Evolutionary conservation across 2,113 vertebrate genomes (phyloP).

Genomic region (Coptodon bakossiorum): DNA sequence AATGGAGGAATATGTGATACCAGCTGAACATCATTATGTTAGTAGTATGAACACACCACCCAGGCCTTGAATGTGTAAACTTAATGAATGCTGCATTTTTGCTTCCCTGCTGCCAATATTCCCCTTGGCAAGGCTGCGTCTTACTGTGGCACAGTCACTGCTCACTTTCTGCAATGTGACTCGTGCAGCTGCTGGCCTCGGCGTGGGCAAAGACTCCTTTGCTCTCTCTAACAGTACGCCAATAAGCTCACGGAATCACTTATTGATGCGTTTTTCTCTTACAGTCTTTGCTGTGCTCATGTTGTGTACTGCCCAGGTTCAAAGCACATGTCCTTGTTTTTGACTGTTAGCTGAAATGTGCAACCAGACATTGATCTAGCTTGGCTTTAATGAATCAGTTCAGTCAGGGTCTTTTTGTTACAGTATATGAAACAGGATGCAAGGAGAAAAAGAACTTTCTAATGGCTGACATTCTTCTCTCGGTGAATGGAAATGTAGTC

Average conservation of each 20-base stretch:
- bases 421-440: neutral
- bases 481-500: slow-evolving; percentile 47
- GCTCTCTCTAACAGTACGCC: neutral
- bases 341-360: neutral
- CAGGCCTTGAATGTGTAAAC: neutral
- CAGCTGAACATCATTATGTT: neutral
- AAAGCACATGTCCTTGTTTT: neutral
- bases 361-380: neutral
- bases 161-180: neutral
- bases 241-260: neutral
- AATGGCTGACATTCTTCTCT: slow-evolving; percentile 46
- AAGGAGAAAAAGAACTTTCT: slow-evolving; percentile 29
- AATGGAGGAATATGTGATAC: neutral
- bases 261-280: neutral
- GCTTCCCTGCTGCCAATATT: neutral
- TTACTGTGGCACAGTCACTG: neutral
- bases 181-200: neutral
- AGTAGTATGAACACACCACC: neutral
- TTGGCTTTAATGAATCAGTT: neutral
- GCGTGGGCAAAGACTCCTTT: neutral
- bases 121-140: neutral
- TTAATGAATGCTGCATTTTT: neutral
- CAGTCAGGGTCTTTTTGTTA: neutral
- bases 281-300: neutral
- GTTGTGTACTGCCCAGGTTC: neutral